Evolutionary conservation across 2,113 vertebrate genomes (phyloP).

Genomic region (Serinus canaria): DNA sequence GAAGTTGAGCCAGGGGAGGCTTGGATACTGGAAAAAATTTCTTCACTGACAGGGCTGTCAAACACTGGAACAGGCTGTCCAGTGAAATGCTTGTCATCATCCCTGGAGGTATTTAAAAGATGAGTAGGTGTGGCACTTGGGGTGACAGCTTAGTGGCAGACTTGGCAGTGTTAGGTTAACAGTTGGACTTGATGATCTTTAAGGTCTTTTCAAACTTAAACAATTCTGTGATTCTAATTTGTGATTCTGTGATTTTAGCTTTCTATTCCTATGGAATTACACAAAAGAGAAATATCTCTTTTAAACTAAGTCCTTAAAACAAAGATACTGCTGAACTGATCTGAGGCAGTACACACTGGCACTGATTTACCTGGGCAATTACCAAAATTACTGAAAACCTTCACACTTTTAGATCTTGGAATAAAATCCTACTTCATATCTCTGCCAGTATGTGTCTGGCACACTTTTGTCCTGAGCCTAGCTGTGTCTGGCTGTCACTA

Average conservation of each 20-base stretch:
- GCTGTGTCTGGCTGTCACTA: not conserved
- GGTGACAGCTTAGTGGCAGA: not conserved
- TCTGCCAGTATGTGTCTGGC: not conserved
- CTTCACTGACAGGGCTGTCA: not conserved
- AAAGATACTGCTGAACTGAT: not conserved
- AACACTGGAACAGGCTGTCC: not conserved
- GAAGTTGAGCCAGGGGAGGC: not conserved
- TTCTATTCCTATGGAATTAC: not conserved
- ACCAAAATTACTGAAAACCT: not conserved
- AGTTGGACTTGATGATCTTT: not conserved
- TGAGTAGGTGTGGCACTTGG: rapidly evolving
- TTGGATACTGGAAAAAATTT: not conserved
- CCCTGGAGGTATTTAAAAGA: not conserved
- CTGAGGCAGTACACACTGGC: not conserved
- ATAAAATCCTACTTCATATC: not conserved
- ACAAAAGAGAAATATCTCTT: not conserved
- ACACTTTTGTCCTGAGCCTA: not conserved
- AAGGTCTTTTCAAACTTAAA: not conserved
- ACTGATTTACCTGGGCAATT: not conserved
- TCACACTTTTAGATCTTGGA: not conserved
- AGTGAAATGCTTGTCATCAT: not conserved
- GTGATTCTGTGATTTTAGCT: not conserved
- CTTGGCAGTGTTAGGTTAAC: not conserved
- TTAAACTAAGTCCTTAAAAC: not conserved
- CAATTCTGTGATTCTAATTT: not conserved